Conservation (phyloP, 37 sponge, comb jelly and placozoan species). For the Corticium candelabrum region DNA sequence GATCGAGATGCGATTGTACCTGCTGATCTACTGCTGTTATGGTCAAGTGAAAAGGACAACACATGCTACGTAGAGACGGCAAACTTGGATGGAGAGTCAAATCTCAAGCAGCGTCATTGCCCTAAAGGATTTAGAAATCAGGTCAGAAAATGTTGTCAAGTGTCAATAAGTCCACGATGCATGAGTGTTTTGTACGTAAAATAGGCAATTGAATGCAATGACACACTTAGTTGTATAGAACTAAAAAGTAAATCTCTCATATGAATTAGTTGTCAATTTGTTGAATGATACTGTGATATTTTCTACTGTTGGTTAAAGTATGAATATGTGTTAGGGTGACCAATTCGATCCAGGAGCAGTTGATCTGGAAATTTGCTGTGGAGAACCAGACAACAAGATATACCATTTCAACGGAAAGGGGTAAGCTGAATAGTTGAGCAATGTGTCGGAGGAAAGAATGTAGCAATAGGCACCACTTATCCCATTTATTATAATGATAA, state of each 20-base stretch:
- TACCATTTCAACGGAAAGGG: conserved; percentile 59
- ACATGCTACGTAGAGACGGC: conserved; percentile 73
- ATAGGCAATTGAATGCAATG: too few relatives aligned
- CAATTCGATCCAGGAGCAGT: conserved; percentile 20
- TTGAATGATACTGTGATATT: too few relatives aligned
- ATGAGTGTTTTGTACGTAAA: too few relatives aligned
- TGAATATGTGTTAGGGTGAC: too few relatives aligned
- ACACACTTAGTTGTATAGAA: too few relatives aligned
- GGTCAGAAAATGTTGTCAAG: not conserved
- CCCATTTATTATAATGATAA: too few relatives aligned
- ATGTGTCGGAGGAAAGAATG: too few relatives aligned
- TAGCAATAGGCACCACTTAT: too few relatives aligned
- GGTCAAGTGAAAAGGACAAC: conserved; percentile 24
- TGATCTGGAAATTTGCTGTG: conserved; percentile 25
- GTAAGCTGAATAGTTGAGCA: conserved; percentile 27
- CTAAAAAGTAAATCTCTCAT: too few relatives aligned
- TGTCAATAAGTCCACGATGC: too few relatives aligned
- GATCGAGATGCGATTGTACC: conserved; percentile 60
- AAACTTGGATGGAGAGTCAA: conserved; percentile 88
- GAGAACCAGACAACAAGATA: conserved; percentile 40
- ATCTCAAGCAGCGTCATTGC: conserved; percentile 55
- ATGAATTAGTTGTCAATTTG: too few relatives aligned
- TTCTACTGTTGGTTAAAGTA: too few relatives aligned
- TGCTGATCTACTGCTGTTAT: conserved; percentile 62
- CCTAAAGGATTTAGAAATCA: conserved; percentile 10